Conservation (phyloP, 2,888 invertebrate species). For the Ectemnius continuus region DNA sequence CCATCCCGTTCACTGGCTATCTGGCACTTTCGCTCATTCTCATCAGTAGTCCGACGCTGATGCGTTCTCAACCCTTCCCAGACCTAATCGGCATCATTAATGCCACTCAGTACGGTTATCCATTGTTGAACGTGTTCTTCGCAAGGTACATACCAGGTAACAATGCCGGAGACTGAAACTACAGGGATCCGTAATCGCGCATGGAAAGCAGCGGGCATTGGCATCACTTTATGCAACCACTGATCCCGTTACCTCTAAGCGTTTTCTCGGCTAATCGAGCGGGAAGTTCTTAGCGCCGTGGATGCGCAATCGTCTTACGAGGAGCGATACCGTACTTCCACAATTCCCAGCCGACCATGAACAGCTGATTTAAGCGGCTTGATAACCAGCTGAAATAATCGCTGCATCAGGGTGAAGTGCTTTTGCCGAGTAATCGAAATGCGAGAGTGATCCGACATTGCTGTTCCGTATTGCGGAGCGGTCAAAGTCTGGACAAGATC, state of each 20-base stretch:
- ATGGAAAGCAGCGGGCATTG: background rate
- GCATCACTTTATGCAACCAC: slow-evolving; percentile 4
- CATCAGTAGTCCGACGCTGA: background rate
- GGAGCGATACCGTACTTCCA: background rate
- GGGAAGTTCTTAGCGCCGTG: slow-evolving; percentile 3
- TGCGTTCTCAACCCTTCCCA: background rate
- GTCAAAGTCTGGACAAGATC: slow-evolving; percentile 6
- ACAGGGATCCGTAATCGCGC: background rate
- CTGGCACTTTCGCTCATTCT: slow-evolving; percentile 5
- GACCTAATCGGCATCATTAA: background rate
- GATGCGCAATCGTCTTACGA: background rate
- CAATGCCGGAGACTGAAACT: background rate
- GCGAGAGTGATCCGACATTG: background rate
- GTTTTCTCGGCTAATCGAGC: background rate
- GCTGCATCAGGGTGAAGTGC: too few relatives aligned
- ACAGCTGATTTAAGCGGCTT: background rate
- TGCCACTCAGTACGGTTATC: background rate
- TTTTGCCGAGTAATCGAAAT: too few relatives aligned
- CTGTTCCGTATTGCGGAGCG: background rate
- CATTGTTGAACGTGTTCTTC: background rate
- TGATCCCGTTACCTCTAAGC: slow-evolving; percentile 4
- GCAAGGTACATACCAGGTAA: too few relatives aligned
- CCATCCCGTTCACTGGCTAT: background rate
- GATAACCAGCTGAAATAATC: too few relatives aligned
- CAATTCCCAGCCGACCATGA: background rate